Conservation (phyloP, 2,888 invertebrate genomes). For the Coenonympha glycerion region DNA sequence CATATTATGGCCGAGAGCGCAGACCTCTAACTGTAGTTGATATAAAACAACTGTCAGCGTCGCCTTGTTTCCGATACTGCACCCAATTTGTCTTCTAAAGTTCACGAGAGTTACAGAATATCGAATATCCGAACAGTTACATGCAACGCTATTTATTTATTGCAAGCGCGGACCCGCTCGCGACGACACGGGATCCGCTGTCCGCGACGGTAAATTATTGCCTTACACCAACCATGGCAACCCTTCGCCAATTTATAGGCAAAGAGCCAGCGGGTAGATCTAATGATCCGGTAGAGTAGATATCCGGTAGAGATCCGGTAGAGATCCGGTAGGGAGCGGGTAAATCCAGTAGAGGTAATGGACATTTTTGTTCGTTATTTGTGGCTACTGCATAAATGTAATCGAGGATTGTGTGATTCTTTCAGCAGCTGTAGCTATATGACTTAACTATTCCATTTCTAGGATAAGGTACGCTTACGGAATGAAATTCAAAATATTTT, state of each 20-base stretch:
- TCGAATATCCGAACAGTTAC: constrained; percentile 49
- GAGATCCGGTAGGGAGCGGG: too few relatives aligned
- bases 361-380: background rate
- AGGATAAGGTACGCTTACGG: too few relatives aligned
- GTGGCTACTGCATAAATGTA: background rate
- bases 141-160: constrained; percentile 56
- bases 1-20: too few relatives aligned
- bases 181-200: constrained; percentile 56
- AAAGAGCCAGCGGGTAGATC: background rate
- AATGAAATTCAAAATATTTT: too few relatives aligned
- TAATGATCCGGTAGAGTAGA: background rate
- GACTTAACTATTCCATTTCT: too few relatives aligned
- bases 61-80: constrained; percentile 12
- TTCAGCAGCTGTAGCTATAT: too few relatives aligned
- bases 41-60: background rate
- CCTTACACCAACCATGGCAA: constrained; percentile 37
- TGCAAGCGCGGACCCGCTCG: constrained; percentile 38
- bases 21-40: too few relatives aligned
- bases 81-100: constrained; percentile 36
- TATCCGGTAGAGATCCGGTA: too few relatives aligned
- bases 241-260: constrained; percentile 33
- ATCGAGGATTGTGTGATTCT: too few relatives aligned
- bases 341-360: background rate
- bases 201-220: constrained; percentile 55
- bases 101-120: constrained; percentile 50